Evolutionary conservation across 2,797 vertebrate genomes (phyloP).

Genomic region (Phoebastria nigripes): DNA sequence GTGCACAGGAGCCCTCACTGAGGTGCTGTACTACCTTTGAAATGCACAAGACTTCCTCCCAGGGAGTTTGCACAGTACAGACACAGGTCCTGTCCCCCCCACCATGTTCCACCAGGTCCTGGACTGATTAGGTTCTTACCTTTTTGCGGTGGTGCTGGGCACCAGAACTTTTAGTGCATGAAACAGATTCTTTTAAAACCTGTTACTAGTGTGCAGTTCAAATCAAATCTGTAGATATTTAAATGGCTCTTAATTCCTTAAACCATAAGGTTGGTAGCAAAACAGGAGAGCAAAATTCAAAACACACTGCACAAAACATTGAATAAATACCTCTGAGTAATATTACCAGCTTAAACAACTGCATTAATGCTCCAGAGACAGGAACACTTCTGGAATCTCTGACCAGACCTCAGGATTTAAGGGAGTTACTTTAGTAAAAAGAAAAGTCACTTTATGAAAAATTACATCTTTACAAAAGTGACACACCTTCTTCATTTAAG

Average conservation of each 20-base stretch:
- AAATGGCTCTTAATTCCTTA: slow-evolving; percentile 70
- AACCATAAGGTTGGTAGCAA: slow-evolving; percentile 51
- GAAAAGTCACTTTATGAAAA: slow-evolving; percentile 55
- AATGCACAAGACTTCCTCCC: slow-evolving; percentile 54
- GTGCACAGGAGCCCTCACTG: slow-evolving; percentile 67
- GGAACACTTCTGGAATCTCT: background rate
- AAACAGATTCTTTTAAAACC: slow-evolving; percentile 42
- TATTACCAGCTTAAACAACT: slow-evolving; percentile 36
- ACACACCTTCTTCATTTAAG: slow-evolving; percentile 34
- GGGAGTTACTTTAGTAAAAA: slow-evolving; percentile 29
- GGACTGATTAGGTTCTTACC: slow-evolving; percentile 19
- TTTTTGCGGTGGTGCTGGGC: slow-evolving; percentile 32
- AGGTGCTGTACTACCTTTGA: slow-evolving; percentile 59
- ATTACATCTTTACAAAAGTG: slow-evolving; percentile 58
- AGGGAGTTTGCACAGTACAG: slow-evolving; percentile 30
- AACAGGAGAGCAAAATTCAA: slow-evolving; percentile 56
- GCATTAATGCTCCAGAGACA: background rate
- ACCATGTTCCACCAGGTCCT: background rate
- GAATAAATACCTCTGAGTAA: slow-evolving; percentile 55
- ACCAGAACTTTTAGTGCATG: slow-evolving; percentile 54
- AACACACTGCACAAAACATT: slow-evolving; percentile 60
- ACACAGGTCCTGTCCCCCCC: slow-evolving; percentile 5
- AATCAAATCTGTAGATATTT: slow-evolving; percentile 31
- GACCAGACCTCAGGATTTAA: slow-evolving; percentile 4
- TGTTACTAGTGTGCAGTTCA: slow-evolving; percentile 57